A percentile compares a stretch with the other conserved stretches of the same genome.
Conservation (phyloP, 2,113 vertebrate genomes). For the Channa argus region DNA sequence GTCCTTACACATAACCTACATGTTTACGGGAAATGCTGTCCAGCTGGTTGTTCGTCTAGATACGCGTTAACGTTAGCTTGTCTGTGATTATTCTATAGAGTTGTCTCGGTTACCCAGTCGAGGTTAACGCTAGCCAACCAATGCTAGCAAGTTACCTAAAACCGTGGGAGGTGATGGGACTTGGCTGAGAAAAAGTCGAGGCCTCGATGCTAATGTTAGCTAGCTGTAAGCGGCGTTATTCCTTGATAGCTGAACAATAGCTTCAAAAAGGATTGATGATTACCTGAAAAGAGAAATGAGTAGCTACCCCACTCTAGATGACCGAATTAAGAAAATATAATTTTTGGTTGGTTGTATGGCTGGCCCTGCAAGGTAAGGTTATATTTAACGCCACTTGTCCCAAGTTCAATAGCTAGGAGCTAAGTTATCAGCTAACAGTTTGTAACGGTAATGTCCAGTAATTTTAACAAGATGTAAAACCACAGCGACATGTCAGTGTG, state of each 20-base stretch:
- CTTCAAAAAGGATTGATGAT: conserved; percentile 36
- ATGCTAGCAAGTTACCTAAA: conserved; percentile 45
- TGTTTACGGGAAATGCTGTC: not conserved
- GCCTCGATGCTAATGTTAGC: conserved; percentile 79
- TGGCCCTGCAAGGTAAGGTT: conserved; percentile 36
- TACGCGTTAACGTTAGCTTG: not conserved
- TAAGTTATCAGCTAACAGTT: conserved; percentile 11
- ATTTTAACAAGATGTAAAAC: not conserved
- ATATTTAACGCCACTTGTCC: conserved; percentile 34
- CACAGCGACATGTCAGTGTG: not conserved
- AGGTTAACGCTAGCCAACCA: conserved; percentile 41
- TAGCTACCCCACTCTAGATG: too few relatives aligned
- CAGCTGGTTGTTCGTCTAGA: not conserved
- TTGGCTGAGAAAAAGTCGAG: conserved; percentile 68
- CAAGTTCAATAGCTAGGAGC: conserved; percentile 49
- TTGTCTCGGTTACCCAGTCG: conserved; percentile 13
- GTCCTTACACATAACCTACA: not conserved
- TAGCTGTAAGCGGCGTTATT: conserved; percentile 65
- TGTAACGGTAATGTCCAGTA: not conserved
- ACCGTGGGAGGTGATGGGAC: conserved; percentile 60
- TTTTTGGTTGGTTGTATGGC: not conserved
- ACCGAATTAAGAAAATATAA: not conserved
- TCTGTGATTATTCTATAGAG: conserved; percentile 17
- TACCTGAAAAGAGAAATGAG: not conserved
- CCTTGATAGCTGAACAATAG: conserved; percentile 69